These are phyloP conservation scores for Oxytorus armatus DNA, from an alignment of 2,888 invertebrate genomes.

Conservation along the genomic window DNA sequence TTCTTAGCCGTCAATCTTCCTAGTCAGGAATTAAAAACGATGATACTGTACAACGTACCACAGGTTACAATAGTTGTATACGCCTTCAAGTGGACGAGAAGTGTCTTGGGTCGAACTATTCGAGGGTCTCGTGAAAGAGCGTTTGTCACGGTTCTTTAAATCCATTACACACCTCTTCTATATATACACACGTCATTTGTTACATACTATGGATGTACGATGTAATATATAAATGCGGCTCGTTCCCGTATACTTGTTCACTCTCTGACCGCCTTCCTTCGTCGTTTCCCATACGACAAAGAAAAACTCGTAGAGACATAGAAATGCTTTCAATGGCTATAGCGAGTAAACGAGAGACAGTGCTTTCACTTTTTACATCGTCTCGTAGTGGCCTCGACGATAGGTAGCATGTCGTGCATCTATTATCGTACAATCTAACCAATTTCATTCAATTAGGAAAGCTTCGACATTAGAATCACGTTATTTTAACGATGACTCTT, in stretches of 20 bases:
- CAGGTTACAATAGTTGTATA: slow-evolving; percentile 5
- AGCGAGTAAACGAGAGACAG: slow-evolving; percentile 1
- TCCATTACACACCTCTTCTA: background rate
- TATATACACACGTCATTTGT: background rate
- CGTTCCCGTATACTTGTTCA: slow-evolving; percentile 31
- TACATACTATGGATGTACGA: background rate
- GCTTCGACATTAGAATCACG: too few relatives aligned
- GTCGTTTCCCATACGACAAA: slow-evolving; percentile 12
- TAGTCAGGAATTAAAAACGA: background rate
- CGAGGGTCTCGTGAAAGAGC: slow-evolving; percentile 17
- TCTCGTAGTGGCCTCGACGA: slow-evolving; percentile 21
- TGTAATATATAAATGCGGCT: slow-evolving; percentile 16
- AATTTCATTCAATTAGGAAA: background rate
- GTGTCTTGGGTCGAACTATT: background rate
- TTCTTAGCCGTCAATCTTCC: slow-evolving; percentile 7
- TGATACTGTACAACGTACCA: slow-evolving; percentile 10
- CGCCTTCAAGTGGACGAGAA: background rate
- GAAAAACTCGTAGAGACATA: slow-evolving; percentile 30
- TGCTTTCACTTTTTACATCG: slow-evolving; percentile 56
- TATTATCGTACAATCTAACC: slow-evolving; percentile 16
- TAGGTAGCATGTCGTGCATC: slow-evolving; percentile 12
- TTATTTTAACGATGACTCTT: too few relatives aligned
- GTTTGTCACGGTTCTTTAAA: slow-evolving; percentile 41
- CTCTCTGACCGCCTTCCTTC: too few relatives aligned
- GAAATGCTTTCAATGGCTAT: slow-evolving; percentile 62